Evolutionary conservation across 1,140 invertebrate genomes (phyloP), one percentile per base, ranked within the genome.

Genomic region (Yoshiicerus persimilis): DNA sequence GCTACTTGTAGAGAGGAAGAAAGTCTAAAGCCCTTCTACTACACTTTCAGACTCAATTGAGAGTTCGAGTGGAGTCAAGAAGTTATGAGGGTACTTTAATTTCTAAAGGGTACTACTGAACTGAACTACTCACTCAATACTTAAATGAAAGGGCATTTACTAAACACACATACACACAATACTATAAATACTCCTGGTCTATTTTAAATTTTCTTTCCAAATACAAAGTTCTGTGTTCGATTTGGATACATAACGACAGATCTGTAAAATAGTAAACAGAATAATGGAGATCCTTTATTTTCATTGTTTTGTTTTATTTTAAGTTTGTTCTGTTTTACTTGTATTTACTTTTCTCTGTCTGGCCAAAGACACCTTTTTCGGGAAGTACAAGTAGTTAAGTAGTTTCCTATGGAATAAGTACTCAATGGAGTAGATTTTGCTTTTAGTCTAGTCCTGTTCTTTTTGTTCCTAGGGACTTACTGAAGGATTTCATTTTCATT

Each of bases 341-440:
- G n/a, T 87, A 64, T 66, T 86, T 86, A 38, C 30, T 64, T 86
- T 86, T 11, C 85, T 86, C 66, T 66, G 66, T n/a, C 34, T 38
- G 47, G 47, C 20, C n/a, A 16, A 20, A 34, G 62, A 38, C 34
- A 64, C 34, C 32, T 86, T 86, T 86, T 80, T 23, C 13, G 75
- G 75, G 34, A 80, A 80, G 75, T n/a, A 10, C 41, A 66, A n/a
- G n/a, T 6, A 9, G 8, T 30, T 30, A 70, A 70, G 66, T 70
- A 70, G 27, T 70, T 70, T 70, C 66, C 66, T 70, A 11, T 30
- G 30, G 9, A 41, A 41, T 13, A n/a, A 56, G 13, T 56, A 56
- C 47, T 56, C 47, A 0, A 4, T 47, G 8, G 4, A 11, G 20
- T 5, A 56, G 20, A 5, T n/a, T n/a, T 56, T n/a, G 47, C 47